Base-by-base conservation (phyloP, 2,888 invertebrate species). In the Rugalucina vietnamica region DNA sequence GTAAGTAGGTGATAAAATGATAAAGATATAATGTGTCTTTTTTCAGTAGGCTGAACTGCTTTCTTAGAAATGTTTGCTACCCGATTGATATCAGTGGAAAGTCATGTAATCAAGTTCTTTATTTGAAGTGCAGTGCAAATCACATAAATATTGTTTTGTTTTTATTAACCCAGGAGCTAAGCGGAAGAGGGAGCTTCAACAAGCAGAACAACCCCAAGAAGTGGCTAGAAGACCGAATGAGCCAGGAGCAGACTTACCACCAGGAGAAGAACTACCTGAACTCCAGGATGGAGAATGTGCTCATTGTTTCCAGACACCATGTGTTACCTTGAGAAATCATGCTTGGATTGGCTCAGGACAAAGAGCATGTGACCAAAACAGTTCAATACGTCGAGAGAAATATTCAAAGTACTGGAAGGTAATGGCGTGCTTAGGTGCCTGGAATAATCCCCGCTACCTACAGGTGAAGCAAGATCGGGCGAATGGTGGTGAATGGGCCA, bases 371-470 rank as follows among this genome's bases (percentile, higher is more conserved):
- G 18, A 43, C 12, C n/a, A 72, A 3, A 72, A 72, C 29, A 39
- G 72, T 72, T 37, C 27, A n/a, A 29, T 72, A 49, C 39, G 43
- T 5, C 36, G 29, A 43, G 49, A 8, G 24, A 72, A 27, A 10
- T 72, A 72, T 29, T 8, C 39, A 24, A 24, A n/a, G 1, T 72
- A 43, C n/a, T 72, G 72, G 72, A 72, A 72, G 24, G 21, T 49
- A 5, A 39, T 72, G 29, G 14, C 39, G 3, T 24, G 27, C 29
- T 5, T 43, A 12, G 43, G 72, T 29, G 39, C 27, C 21, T 72
- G 72, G 72, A 72, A 8, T 29, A 24, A 72, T 39, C 72, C 39
- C 10, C 72, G 72, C 27, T 72, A 72, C n/a, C 72, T 72, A 43
- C 27, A 39, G 24, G 43, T 43, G 43, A 72, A 72, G 24, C 39